Conservation (phyloP, 2,797 vertebrate genomes). For the Clarias laeviceps region DNA sequence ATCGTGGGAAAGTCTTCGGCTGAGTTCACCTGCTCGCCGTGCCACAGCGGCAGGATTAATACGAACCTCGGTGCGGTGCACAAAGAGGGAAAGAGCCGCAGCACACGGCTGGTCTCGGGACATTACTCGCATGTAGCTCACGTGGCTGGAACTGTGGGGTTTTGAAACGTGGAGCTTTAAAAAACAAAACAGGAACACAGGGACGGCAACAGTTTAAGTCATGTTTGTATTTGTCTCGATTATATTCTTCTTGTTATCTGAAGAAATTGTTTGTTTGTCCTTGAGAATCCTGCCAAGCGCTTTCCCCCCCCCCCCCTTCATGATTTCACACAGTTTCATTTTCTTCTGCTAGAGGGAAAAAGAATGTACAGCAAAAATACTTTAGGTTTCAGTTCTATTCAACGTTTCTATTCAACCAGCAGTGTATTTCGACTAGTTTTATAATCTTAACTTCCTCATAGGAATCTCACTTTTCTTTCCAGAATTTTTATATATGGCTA, state of each 20-base stretch:
- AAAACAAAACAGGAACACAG: background rate
- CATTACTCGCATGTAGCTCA: constrained; percentile 17
- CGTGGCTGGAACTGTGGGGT: constrained; percentile 18
- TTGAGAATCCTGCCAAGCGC: background rate
- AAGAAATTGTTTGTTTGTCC: constrained; percentile 7
- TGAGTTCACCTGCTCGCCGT: constrained; percentile 80
- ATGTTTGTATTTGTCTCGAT: constrained; percentile 4
- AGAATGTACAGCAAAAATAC: background rate
- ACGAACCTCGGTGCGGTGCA: constrained; percentile 61
- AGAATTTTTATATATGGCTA: background rate
- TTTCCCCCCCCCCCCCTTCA: background rate
- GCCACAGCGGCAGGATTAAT: constrained; percentile 74
- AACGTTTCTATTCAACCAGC: background rate
- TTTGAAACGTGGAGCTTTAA: constrained; percentile 1
- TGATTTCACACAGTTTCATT: background rate
- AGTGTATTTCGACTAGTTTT: background rate
- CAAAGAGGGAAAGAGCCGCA: constrained; percentile 27
- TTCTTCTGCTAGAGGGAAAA: background rate
- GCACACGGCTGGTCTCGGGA: constrained; percentile 21
- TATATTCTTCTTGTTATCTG: constrained; percentile 5
- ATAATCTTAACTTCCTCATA: background rate
- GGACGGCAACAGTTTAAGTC: background rate
- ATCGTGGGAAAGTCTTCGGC: constrained; percentile 83
- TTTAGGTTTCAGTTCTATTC: background rate
- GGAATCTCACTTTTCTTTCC: background rate